These are phyloP conservation scores for Bujurquina vittata DNA, from an alignment of 2,113 vertebrate genomes.

Conservation along the genomic window DNA sequence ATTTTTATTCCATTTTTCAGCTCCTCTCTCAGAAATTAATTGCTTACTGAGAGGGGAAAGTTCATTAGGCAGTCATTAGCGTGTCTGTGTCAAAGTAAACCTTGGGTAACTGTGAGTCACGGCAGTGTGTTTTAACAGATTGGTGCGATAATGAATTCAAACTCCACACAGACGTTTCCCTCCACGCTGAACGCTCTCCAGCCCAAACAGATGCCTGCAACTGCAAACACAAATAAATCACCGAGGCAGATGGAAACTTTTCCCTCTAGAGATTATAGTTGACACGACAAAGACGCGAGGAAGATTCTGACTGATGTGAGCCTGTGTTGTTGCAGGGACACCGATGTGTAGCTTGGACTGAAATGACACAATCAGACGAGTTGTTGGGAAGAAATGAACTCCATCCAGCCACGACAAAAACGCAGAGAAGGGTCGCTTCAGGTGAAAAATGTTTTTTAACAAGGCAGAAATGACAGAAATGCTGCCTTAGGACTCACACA, in stretches of 20 bases:
- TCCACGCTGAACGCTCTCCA: conserved; percentile 7
- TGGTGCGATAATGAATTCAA: conserved; percentile 41
- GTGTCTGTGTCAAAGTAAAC: conserved; percentile 51
- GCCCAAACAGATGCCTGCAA: conserved; percentile 32
- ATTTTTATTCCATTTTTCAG: neutral
- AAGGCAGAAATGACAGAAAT: neutral
- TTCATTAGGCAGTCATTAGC: conserved; percentile 47
- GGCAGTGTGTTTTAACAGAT: conserved; percentile 31
- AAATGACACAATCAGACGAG: neutral
- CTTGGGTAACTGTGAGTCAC: conserved; percentile 4
- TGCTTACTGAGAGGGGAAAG: conserved; percentile 35
- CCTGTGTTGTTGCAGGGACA: neutral
- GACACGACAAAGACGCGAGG: neutral
- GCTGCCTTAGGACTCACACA: no score
- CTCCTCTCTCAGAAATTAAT: neutral
- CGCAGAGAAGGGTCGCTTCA: neutral
- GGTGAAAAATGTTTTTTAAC: neutral
- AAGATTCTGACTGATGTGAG: neutral
- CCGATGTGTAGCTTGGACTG: neutral
- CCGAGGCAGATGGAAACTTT: neutral
- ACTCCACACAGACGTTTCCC: conserved; percentile 28
- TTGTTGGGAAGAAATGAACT: neutral
- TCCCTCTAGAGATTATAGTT: conserved; percentile 23
- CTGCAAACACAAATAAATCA: conserved; percentile 27
- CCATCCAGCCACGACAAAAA: neutral